A percentile compares a stretch with the other conserved stretches of the same genome.
These are phyloP conservation scores for Apteryx mantelli DNA, from an alignment of 2,113 vertebrate genomes.

Conservation along the genomic window DNA sequence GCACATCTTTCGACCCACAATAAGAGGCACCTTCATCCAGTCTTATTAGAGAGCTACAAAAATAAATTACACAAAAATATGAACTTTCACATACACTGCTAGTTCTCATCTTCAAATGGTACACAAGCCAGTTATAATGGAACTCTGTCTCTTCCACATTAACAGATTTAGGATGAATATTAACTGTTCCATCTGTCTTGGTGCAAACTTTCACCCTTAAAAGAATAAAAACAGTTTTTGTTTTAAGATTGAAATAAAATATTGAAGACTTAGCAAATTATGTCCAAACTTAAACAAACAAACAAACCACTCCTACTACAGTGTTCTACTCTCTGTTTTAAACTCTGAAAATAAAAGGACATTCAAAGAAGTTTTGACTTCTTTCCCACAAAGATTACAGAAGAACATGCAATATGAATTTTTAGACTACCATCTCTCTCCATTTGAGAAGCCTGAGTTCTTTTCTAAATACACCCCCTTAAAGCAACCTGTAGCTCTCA, in stretches of 20 bases:
- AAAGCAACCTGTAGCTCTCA: not conserved
- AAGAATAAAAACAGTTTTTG: not conserved
- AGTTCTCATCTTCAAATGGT: constrained; percentile 98
- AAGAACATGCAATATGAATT: not conserved
- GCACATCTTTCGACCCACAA: not conserved
- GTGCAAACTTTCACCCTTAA: constrained; percentile 92
- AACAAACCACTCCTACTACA: not conserved
- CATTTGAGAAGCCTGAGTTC: not conserved
- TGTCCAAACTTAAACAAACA: not conserved
- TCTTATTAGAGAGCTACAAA: not conserved
- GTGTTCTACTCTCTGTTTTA: no score
- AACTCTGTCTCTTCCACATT: constrained; percentile 92
- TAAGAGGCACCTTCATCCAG: not conserved
- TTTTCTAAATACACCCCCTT: not conserved
- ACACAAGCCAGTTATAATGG: constrained; percentile 95
- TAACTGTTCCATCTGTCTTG: constrained; percentile 91
- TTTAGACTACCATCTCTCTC: not conserved
- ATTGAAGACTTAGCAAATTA: not conserved
- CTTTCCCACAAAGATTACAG: not conserved
- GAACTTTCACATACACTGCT: constrained; percentile 86
- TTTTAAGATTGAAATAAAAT: not conserved
- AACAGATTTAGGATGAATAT: constrained; percentile 96
- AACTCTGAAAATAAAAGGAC: not conserved
- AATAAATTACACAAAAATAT: not conserved
- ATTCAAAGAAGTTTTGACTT: not conserved